phyloP scores from a whole-genome alignment of 2,797 vertebrate species.

The Diceros bicornis region DNA sequence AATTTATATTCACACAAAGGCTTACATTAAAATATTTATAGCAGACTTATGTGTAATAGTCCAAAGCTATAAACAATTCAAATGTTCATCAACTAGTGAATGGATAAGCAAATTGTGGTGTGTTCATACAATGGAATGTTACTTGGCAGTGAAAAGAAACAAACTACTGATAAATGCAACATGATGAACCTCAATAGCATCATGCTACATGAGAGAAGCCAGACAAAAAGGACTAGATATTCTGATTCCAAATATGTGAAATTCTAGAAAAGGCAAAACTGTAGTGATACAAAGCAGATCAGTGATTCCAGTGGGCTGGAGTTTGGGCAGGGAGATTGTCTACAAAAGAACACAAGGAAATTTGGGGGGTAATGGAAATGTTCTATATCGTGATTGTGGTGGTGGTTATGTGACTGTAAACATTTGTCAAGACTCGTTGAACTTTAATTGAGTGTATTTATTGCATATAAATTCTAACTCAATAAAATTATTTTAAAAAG shows the following conservation, averaged over 20 bases:
- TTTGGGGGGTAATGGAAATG: background rate
- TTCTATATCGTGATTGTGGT: background rate
- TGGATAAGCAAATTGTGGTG: background rate
- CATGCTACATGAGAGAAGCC: background rate
- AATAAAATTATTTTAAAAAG: background rate
- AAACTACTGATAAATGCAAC: background rate
- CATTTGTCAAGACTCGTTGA: constrained; percentile 3
- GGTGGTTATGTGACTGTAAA: background rate
- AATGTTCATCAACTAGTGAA: background rate
- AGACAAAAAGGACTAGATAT: background rate
- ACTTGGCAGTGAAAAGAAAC: background rate
- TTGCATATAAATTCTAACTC: background rate
- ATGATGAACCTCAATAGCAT: background rate
- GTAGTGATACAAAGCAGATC: background rate
- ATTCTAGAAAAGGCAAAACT: background rate
- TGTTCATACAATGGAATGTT: background rate
- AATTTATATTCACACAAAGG: background rate
- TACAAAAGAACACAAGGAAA: background rate
- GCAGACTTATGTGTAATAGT: background rate
- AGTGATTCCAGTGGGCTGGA: background rate
- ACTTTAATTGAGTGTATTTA: background rate
- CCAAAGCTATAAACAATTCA: background rate
- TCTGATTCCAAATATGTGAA: background rate
- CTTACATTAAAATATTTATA: background rate
- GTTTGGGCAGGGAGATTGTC: background rate